Conservation (phyloP, 2,113 vertebrate species). For the Hemicordylus capensis region DNA sequence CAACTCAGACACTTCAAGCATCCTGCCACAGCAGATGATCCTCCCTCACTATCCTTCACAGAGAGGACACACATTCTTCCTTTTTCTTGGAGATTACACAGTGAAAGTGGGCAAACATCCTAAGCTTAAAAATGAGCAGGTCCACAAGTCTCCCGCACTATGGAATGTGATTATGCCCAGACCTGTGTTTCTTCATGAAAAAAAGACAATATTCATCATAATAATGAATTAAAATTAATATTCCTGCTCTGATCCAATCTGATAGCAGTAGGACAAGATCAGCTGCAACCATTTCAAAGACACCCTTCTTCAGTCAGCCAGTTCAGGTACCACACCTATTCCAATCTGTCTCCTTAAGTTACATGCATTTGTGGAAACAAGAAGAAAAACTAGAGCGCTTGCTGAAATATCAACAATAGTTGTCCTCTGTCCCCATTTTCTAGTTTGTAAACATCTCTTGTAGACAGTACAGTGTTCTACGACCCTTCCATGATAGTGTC, state of each 20-base stretch:
- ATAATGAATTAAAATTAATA: too few species aligned
- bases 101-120: background rate
- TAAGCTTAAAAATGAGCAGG: background rate
- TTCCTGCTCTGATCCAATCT: background rate
- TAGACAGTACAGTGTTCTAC: background rate
- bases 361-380: background rate
- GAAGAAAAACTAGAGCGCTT: background rate
- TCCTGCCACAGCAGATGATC: background rate
- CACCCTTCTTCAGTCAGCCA: background rate
- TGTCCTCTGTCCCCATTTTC: background rate
- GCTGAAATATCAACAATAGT: background rate
- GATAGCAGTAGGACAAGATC: background rate
- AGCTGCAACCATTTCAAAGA: background rate
- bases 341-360: background rate
- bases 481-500: background rate
- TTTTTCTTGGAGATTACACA: background rate
- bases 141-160: background rate
- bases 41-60: background rate
- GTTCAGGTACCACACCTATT: background rate
- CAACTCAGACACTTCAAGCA: conserved; percentile 1
- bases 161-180: background rate
- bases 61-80: background rate
- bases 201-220: background rate
- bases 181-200: background rate
- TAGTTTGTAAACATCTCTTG: background rate